Evolutionary conservation across 1,140 invertebrate species (phyloP).

Genomic region (Micrasema minimum): DNA sequence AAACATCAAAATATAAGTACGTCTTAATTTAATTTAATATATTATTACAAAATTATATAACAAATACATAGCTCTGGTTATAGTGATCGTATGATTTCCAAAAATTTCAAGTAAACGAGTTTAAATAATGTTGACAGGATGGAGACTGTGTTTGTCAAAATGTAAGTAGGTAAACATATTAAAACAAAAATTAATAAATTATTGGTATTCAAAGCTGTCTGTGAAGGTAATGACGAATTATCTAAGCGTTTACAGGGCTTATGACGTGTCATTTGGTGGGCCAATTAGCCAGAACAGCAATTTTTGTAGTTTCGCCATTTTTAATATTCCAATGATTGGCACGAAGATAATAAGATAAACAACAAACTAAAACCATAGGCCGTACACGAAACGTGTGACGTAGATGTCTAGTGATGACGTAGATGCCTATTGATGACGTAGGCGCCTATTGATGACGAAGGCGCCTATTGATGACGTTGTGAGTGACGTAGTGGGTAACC

Average conservation of each 20-base stretch:
- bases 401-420: not conserved
- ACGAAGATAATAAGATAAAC: not conserved
- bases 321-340: not conserved
- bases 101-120: not conserved
- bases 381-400: not conserved
- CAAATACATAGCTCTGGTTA: too few relatives aligned
- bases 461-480: too few relatives aligned
- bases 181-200: not conserved
- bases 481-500: too few relatives aligned
- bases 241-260: too few relatives aligned
- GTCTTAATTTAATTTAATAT: too few relatives aligned
- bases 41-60: too few relatives aligned
- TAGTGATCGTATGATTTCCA: too few relatives aligned
- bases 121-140: conserved; percentile 33
- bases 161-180: conserved; percentile 16
- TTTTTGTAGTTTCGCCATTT: not conserved
- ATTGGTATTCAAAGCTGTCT: not conserved
- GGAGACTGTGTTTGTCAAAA: conserved; percentile 28
- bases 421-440: too few relatives aligned
- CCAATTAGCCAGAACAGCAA: not conserved
- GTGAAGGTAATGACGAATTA: not conserved
- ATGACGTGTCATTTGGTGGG: too few relatives aligned
- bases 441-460: too few relatives aligned
- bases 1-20: too few relatives aligned
- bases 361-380: not conserved